phyloP scores from a whole-genome alignment of 2,888 invertebrate genomes.

The Eueremaeus valkanovi region DNA sequence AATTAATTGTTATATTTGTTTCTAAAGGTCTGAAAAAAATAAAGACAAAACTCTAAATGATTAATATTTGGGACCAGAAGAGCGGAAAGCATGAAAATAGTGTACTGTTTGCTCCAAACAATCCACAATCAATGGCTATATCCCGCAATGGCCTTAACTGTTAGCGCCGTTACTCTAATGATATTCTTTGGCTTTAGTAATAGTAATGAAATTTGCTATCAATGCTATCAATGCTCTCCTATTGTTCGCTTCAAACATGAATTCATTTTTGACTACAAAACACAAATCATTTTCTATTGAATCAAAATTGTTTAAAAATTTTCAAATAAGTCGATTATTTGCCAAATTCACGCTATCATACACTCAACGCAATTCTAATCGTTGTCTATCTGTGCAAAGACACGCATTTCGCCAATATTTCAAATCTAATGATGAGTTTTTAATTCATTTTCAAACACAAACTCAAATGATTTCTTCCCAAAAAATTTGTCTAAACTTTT shows the following conservation, averaged over 20 bases:
- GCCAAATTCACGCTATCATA: neutral
- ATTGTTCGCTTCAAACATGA: neutral
- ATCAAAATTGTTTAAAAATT: neutral
- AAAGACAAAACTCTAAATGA: neutral
- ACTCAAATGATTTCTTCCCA: neutral
- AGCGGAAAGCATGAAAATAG: neutral
- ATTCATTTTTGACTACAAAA: neutral
- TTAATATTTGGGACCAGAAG: neutral
- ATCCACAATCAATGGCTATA: neutral
- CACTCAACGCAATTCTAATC: neutral
- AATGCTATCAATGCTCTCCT: neutral
- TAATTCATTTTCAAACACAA: neutral
- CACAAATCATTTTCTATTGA: neutral
- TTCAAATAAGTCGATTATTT: neutral
- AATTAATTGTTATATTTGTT: conserved; percentile 3
- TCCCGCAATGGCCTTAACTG: neutral
- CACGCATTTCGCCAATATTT: conserved; percentile 15
- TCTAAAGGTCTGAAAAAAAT: neutral
- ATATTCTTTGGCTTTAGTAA: conserved; percentile 1
- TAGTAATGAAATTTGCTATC: neutral
- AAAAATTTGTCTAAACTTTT: too few species aligned
- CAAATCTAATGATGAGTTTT: neutral
- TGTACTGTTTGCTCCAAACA: neutral
- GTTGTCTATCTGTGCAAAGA: neutral
- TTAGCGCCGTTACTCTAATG: neutral